These are phyloP conservation scores for Drosophila melanica DNA, from an alignment of 1,140 invertebrate genomes.

Conservation along the genomic window DNA sequence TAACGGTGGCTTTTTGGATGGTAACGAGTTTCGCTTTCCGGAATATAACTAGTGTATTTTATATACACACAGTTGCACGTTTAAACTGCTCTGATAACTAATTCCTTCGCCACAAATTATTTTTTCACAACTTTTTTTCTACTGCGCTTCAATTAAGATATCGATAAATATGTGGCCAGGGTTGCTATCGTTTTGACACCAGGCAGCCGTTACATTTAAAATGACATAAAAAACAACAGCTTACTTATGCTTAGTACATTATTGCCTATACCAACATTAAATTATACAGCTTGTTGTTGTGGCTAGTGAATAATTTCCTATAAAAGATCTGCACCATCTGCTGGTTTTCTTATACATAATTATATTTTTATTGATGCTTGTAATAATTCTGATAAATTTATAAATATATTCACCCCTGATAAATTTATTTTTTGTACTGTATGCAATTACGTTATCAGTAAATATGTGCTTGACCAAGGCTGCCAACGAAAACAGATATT, in stretches of 20 bases:
- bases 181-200: conserved; percentile 11
- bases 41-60: not conserved
- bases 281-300: too few relatives aligned
- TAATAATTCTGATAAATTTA: too few relatives aligned
- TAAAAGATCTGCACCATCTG: too few relatives aligned
- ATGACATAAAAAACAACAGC: not conserved
- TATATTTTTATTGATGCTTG: too few relatives aligned
- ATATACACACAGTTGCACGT: not conserved
- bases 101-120: conserved; percentile 11
- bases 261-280: too few relatives aligned
- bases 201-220: conserved; percentile 31
- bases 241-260: not conserved
- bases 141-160: conserved; percentile 43
- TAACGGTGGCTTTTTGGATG: not conserved
- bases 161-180: conserved; percentile 32
- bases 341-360: too few relatives aligned
- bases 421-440: too few relatives aligned
- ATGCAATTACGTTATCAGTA: too few relatives aligned
- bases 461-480: too few relatives aligned
- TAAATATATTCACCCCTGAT: too few relatives aligned
- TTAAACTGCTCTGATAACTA: conserved; percentile 14
- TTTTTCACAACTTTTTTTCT: conserved; percentile 47
- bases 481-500: too few relatives aligned
- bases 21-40: not conserved
- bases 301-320: too few relatives aligned